Base-by-base conservation (phyloP, 2,888 invertebrate species). In the Cryptops parisi region DNA sequence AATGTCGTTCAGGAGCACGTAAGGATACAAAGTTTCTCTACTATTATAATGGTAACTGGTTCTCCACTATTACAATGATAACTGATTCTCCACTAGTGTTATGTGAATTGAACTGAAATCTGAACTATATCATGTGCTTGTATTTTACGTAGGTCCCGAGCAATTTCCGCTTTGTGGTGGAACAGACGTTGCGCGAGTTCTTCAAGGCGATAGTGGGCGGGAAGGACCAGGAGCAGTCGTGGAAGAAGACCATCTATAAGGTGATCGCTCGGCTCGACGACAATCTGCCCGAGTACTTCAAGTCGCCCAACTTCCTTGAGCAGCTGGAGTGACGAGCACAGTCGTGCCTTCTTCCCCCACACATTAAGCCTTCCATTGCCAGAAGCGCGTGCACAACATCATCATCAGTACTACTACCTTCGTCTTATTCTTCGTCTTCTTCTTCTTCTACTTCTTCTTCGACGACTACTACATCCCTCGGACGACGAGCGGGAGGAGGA, bases 201-300 rank as follows among this genome's bases (percentile, higher is more conserved):
- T 98, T 89, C 84, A 89, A 91, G 73, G 90, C 98, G 63, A 88
- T 99, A 68, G 86, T 88, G 70, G 82, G 86, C 66, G 91, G 90
- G 62, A 93, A 96, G 73, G 98, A 99, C 75, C 78, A 82, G 57
- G 98, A 99, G 70, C 97, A 96, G 72, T 96, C 96, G 67, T 99
- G 98, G 98, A 99, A 99, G 78, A 99, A 99, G 74, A 86, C 94
- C 66, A 99, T 99, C 74, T 99, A 99, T 80, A 99, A 99, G 67
- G 85, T 99, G 67, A 99, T 99, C 73, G 94, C 96, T 65, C 83
- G 97, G 70, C 78, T 98, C 74, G 98, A 99, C 76, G 97, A 97
- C 74, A 85, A 87, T 60, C 90, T 99, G 66, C 98, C 98, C 62
- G 98, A 98, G 71, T 97, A 93, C 78, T 98, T 99, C 81, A 98